These are phyloP conservation scores for Dynastes maya DNA, from an alignment of 2,888 invertebrate species.

Conservation along the genomic window DNA sequence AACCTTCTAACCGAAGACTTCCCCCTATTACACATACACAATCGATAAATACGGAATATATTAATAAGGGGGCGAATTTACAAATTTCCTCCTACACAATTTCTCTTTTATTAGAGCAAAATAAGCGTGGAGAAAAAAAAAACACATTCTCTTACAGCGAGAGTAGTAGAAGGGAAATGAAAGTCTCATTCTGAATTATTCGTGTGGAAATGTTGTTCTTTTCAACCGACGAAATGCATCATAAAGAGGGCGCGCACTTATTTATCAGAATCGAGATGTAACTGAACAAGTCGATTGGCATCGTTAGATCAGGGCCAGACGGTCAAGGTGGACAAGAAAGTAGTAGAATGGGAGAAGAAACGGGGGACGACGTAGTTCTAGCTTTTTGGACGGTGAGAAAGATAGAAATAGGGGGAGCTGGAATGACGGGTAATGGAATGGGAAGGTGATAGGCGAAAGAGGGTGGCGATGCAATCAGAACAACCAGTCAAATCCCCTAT, in stretches of 20 bases:
- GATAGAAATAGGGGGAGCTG: constrained; percentile 14
- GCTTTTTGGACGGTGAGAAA: constrained; percentile 39
- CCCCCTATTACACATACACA: not conserved
- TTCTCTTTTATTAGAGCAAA: not conserved
- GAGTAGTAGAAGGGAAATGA: constrained; percentile 25
- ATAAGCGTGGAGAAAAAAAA: not conserved
- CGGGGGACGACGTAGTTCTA: constrained; percentile 47
- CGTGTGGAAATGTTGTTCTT: constrained; percentile 47
- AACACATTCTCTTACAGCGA: not conserved
- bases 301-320: constrained; percentile 54
- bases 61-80: constrained; percentile 9
- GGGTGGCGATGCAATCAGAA: constrained; percentile 54
- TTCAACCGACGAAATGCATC: constrained; percentile 37
- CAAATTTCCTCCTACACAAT: constrained; percentile 10
- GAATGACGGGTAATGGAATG: constrained; percentile 19
- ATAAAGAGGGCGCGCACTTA: constrained; percentile 49
- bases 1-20: constrained; percentile 3
- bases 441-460: constrained; percentile 10
- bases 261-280: constrained; percentile 53
- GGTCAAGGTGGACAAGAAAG: constrained; percentile 52
- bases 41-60: constrained; percentile 12
- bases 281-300: constrained; percentile 53
- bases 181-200: constrained; percentile 43
- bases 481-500: constrained; percentile 52
- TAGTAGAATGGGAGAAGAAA: constrained; percentile 14